Evolutionary conservation across 2,888 invertebrate species (phyloP).

Genomic region (Drosophila helvetica): DNA sequence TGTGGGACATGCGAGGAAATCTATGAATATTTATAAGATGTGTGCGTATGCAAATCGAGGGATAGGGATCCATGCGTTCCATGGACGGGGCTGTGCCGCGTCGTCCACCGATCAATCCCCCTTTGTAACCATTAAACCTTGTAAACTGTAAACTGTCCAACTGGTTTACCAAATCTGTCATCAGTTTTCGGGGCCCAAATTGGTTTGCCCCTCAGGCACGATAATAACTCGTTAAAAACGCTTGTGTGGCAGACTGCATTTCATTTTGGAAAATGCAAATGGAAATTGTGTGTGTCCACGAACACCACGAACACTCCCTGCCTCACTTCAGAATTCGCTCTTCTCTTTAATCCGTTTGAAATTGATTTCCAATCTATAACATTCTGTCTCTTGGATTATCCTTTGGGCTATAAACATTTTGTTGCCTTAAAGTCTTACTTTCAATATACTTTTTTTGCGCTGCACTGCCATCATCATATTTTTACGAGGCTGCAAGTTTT

Average conservation of each 20-base stretch:
- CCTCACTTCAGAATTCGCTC: background rate
- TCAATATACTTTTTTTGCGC: constrained; percentile 36
- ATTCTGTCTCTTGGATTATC: constrained; percentile 27
- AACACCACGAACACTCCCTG: background rate
- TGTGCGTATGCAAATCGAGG: constrained; percentile 53
- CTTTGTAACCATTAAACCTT: constrained; percentile 26
- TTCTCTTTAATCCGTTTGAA: constrained; percentile 27
- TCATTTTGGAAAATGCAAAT: constrained; percentile 16
- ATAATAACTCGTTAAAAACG: constrained; percentile 26
- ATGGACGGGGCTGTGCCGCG: constrained; percentile 32
- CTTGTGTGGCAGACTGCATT: constrained; percentile 19
- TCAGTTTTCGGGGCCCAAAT: constrained; percentile 15
- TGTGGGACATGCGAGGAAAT: constrained; percentile 56
- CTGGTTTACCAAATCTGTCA: constrained; percentile 41
- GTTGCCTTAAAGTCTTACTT: constrained; percentile 43
- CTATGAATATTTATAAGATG: constrained; percentile 61
- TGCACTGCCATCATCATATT: constrained; percentile 22
- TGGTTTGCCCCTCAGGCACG: constrained; percentile 1
- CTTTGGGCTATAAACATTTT: constrained; percentile 32
- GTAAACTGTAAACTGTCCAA: constrained; percentile 43
- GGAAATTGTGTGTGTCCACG: constrained; percentile 10
- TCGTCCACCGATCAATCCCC: constrained; percentile 38
- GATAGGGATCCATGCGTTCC: background rate
- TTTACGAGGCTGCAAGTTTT: constrained; percentile 15
- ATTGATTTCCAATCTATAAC: constrained; percentile 50